These are phyloP conservation scores for Etia nguti DNA, from an alignment of 2,113 vertebrate species.

Conservation along the genomic window DNA sequence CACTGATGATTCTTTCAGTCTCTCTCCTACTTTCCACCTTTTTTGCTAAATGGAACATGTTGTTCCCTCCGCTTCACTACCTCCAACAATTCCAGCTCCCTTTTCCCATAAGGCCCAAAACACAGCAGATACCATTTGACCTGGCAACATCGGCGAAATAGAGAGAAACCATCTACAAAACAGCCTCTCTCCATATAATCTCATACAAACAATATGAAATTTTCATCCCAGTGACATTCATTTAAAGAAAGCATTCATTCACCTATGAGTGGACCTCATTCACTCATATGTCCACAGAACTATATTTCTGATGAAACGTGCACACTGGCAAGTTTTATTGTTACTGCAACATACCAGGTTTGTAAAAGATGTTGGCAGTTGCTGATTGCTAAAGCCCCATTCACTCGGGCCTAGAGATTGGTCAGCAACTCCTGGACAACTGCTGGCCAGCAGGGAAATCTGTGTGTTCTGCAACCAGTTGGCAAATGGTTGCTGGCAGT, in stretches of 20 bases:
- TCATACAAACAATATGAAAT: not conserved
- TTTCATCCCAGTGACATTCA: not conserved
- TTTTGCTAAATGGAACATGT: conserved; percentile 43
- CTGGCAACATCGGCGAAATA: not conserved
- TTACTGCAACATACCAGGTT: not conserved
- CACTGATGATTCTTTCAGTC: not conserved
- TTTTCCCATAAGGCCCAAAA: not conserved
- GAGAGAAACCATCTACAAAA: not conserved
- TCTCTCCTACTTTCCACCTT: not conserved
- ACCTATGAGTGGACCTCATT: not conserved
- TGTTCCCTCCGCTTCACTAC: conserved; percentile 29
- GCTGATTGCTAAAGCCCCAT: not conserved
- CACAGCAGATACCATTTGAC: not conserved
- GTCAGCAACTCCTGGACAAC: not conserved
- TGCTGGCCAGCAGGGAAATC: rapidly evolving
- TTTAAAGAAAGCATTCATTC: not conserved
- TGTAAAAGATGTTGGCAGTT: not conserved
- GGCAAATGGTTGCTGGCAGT: not conserved
- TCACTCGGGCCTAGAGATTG: not conserved
- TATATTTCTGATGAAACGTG: rapidly evolving
- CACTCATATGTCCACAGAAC: not conserved
- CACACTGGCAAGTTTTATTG: not conserved
- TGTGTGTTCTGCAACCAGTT: not conserved
- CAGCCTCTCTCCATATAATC: not conserved
- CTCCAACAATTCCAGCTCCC: not conserved